A percentile compares a stretch with the other conserved stretches of the same genome.
phyloP scores from a whole-genome alignment of 1,140 invertebrate genomes.

The Hylyphantes graminicola region DNA sequence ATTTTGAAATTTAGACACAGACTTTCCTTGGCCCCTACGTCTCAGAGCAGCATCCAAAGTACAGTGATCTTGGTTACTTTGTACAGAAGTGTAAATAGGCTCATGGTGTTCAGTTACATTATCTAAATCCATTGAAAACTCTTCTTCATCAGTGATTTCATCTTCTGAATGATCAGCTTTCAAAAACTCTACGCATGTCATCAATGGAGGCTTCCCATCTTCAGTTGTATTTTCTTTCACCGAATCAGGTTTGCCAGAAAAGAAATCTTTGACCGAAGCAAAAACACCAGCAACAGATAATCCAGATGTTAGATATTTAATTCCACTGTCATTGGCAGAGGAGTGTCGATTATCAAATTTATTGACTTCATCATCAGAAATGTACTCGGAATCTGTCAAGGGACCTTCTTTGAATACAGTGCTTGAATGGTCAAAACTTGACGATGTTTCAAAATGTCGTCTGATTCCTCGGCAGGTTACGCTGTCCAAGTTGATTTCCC shows the following conservation, averaged over 20 bases:
- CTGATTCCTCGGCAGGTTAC: slow-evolving; percentile 4
- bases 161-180: slow-evolving; percentile 28
- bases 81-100: not conserved
- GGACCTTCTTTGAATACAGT: slow-evolving; percentile 23
- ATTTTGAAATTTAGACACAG: not conserved
- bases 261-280: not conserved
- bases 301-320: slow-evolving; percentile 18
- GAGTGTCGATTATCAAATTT: not conserved
- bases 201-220: slow-evolving; percentile 8
- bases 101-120: not conserved
- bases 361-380: slow-evolving; percentile 42
- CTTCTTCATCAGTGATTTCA: slow-evolving; percentile 25
- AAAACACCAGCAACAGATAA: slow-evolving; percentile 9
- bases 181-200: slow-evolving; percentile 51
- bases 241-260: slow-evolving; percentile 3
- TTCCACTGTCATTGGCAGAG: not conserved
- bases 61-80: not conserved
- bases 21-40: not conserved
- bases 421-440: slow-evolving; percentile 14
- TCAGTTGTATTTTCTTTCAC: not conserved
- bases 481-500: slow-evolving; percentile 21
- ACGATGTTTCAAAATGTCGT: not conserved
- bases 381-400: slow-evolving; percentile 19
- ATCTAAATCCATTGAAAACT: not conserved
- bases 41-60: not conserved